Percentiles rank a stretch among this genome's conserved stretches.
Evolutionary conservation across 2,797 vertebrate species (phyloP).

Genomic region (Megaceryle alcyon): DNA sequence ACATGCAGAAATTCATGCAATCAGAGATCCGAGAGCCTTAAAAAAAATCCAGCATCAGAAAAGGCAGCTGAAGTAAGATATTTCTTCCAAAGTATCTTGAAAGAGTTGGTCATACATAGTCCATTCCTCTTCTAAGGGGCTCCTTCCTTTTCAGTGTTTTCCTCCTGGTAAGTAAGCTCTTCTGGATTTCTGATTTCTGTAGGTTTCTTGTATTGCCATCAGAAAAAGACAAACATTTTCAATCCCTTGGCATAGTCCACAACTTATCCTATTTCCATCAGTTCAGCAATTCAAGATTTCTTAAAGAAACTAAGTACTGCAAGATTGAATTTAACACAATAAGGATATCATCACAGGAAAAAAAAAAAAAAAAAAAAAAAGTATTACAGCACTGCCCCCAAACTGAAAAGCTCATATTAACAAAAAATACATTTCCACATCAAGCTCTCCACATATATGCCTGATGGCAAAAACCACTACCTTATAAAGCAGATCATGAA

Average conservation of each 20-base stretch:
- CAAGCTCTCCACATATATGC: background rate
- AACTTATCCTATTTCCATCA: background rate
- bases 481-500: background rate
- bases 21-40: constrained; percentile 29
- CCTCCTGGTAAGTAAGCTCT: constrained; percentile 2
- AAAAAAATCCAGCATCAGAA: constrained; percentile 26
- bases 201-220: background rate
- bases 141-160: constrained; percentile 14
- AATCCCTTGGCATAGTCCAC: constrained; percentile 20
- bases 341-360: background rate
- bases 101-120: background rate
- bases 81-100: constrained; percentile 31
- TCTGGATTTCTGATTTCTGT: background rate
- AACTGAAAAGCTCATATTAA: background rate
- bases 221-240: constrained; percentile 7
- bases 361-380: background rate
- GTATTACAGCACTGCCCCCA: background rate
- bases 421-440: constrained; percentile 1
- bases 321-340: background rate
- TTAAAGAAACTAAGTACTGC: background rate
- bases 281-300: background rate
- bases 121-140: background rate
- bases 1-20: background rate
- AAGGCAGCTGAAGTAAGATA: constrained; percentile 37
- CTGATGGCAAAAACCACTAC: background rate